Evolutionary conservation across 2,113 vertebrate genomes (phyloP).

Genomic region (Xiphorhynchus elegans): DNA sequence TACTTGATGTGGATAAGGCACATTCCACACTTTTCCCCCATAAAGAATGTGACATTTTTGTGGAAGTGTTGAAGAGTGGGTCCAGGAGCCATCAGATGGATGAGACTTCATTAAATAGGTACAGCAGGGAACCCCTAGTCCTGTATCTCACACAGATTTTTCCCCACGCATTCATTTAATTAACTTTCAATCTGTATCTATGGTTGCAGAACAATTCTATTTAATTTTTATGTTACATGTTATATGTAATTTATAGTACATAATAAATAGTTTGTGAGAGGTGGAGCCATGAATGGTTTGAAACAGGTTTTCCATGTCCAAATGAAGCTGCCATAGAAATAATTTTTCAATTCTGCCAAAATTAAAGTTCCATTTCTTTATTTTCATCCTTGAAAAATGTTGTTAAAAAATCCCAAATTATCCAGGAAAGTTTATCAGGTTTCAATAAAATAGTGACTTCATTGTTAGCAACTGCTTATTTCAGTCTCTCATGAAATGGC

Average conservation of each 20-base stretch:
- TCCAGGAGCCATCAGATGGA: slow-evolving; percentile 67
- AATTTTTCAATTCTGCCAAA: slow-evolving; percentile 76
- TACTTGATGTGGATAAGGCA: slow-evolving; percentile 66
- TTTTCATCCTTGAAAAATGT: slow-evolving; percentile 67
- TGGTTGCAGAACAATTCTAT: slow-evolving; percentile 69
- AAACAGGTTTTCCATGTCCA: slow-evolving; percentile 73
- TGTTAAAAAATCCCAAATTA: slow-evolving; percentile 73
- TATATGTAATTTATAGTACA: slow-evolving; percentile 71
- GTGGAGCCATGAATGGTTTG: slow-evolving; percentile 65
- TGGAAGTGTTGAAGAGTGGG: slow-evolving; percentile 67
- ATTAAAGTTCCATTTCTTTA: slow-evolving; percentile 28
- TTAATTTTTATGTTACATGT: slow-evolving; percentile 68
- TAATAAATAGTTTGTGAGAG: slow-evolving; percentile 73
- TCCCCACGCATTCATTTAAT: slow-evolving; percentile 30
- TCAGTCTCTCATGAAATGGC: slow-evolving; percentile 56
- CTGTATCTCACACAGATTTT: slow-evolving; percentile 35
- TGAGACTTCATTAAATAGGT: slow-evolving; percentile 74
- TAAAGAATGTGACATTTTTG: slow-evolving; percentile 76
- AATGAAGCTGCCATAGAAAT: slow-evolving; percentile 70
- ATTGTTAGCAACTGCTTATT: slow-evolving; percentile 74
- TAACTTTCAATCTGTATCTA: slow-evolving; percentile 62
- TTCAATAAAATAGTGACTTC: slow-evolving; percentile 79
- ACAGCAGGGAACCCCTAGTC: slow-evolving; percentile 61
- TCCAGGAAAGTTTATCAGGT: slow-evolving; percentile 73
- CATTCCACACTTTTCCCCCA: slow-evolving; percentile 60